Percentiles rank a stretch among this genome's conserved stretches.
Conservation (phyloP, 2,113 vertebrate genomes). For the Aythya baeri region DNA sequence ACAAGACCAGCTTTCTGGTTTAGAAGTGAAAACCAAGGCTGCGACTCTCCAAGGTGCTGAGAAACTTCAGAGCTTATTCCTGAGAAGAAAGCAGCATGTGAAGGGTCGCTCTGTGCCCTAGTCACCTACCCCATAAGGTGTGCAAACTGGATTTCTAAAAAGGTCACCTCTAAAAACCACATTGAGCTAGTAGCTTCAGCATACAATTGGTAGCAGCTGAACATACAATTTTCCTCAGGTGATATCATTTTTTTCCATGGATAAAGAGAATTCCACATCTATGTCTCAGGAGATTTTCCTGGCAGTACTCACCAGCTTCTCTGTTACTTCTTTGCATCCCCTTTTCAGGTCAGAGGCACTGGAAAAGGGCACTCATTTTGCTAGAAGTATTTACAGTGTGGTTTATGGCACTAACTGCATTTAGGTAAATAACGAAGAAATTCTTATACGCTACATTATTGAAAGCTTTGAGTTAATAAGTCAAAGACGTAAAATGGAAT, state of each 20-base stretch:
- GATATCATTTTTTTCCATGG: background rate
- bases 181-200: rapidly evolving
- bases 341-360: too few species aligned
- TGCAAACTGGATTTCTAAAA: background rate
- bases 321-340: background rate
- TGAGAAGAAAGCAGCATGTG: rapidly evolving
- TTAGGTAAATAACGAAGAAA: background rate
- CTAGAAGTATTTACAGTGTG: background rate
- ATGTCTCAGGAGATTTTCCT: background rate
- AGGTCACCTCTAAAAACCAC: background rate
- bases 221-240: background rate
- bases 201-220: background rate
- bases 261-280: background rate
- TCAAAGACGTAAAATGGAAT: background rate
- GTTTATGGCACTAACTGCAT: background rate
- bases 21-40: background rate
- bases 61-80: background rate
- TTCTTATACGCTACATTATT: rapidly evolving
- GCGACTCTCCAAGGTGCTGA: rapidly evolving
- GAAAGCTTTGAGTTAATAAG: background rate
- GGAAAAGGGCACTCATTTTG: background rate
- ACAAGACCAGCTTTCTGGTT: background rate
- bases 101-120: background rate
- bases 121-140: background rate
- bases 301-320: background rate